Evolutionary conservation across 2,797 vertebrate genomes (phyloP), one percentile per base, ranked within the genome.

Genomic region (Myoxocephalus aenaeus): DNA sequence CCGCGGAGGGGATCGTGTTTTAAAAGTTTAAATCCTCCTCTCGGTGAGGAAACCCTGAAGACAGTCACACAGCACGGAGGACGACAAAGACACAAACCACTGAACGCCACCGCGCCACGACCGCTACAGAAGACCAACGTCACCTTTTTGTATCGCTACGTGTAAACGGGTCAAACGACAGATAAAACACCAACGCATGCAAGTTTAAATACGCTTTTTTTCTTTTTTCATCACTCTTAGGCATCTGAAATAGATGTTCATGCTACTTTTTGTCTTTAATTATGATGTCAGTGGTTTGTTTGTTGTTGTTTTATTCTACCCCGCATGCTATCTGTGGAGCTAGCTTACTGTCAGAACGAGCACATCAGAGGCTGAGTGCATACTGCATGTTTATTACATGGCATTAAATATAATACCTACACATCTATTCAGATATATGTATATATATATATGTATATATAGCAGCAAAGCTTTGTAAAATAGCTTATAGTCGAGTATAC

Each of bases 381-480:
- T 95, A 96, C 97, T 97, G 97, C 96, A 97, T 97, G 94, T 96
- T 96, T 95, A 96, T 96, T 96, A 96, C 96, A 96, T 95, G 96
- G 95, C 96, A 96, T 98, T 96, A 95, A 96, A 96, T 97, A 96
- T 96, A 97, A 97, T 96, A 96, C 96, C 95, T 96, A 97, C 87
- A 92, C 82, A 92, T 90, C 85, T 92, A 93, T 85, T 92, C 75
- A 87, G 92, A 90, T 92, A 93, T 85, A 87, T 84, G 70, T 91
- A 89, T 38, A 38, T 22, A 62, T 92, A 89, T 29, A 32, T 32
- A 32, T 32, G 53, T 17, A 9, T 91, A 97, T 96, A 96, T 98
- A 99, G 98, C 98, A 99, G 98, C 98, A 96, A 97, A 97, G 97
- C 96, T 93, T 94, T 92, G 13, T 97, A 96, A 96, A 97, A 96